Conservation (phyloP, 2,797 vertebrate genomes). For the Phaenicophaeus curvirostris region DNA sequence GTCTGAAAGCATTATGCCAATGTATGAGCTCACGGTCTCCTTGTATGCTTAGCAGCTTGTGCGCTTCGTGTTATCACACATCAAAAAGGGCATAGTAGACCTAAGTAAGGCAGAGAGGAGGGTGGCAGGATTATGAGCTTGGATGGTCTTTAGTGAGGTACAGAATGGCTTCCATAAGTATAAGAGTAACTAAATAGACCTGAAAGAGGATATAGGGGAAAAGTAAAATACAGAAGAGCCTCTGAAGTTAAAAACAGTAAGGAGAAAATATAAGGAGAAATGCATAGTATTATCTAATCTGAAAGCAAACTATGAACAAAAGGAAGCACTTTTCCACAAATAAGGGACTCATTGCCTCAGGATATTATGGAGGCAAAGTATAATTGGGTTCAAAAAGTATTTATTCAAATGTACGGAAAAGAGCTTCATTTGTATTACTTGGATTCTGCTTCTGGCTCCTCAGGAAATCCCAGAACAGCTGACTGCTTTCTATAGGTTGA, state of each 20-base stretch:
- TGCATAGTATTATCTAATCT: neutral
- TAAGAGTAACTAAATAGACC: neutral
- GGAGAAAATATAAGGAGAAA: neutral
- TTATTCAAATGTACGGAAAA: constrained; percentile 6
- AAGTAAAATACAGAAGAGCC: neutral
- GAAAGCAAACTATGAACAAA: constrained; percentile 18
- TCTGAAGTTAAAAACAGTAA: neutral
- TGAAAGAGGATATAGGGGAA: neutral
- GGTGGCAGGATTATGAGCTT: neutral
- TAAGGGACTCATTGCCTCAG: neutral
- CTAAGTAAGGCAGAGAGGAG: neutral
- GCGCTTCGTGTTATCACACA: neutral
- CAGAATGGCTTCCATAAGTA: neutral
- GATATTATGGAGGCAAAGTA: neutral
- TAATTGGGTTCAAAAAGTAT: neutral
- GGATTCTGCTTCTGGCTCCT: neutral
- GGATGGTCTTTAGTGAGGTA: neutral
- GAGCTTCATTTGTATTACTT: neutral
- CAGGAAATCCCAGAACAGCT: neutral
- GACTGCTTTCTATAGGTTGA: neutral
- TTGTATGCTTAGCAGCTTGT: neutral
- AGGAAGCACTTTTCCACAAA: neutral
- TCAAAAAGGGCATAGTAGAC: neutral
- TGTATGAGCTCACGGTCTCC: neutral
- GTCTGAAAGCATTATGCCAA: rapidly evolving